phyloP scores from a whole-genome alignment of 2,113 vertebrate species.

The Gopherus flavomarginatus region DNA sequence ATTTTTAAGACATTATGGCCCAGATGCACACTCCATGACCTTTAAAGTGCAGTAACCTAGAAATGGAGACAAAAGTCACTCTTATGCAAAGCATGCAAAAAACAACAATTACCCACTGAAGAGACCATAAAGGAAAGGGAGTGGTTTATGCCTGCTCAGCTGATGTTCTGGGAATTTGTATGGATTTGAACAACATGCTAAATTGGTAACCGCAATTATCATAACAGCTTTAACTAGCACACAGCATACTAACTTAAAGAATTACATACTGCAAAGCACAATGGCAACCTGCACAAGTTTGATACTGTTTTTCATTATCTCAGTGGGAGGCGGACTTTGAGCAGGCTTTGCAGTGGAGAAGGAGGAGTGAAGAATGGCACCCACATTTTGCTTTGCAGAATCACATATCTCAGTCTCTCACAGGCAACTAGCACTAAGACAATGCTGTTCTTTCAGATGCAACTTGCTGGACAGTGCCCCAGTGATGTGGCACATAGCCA shows the following conservation, averaged over 20 bases:
- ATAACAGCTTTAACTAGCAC: not conserved
- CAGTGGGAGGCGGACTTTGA: not conserved
- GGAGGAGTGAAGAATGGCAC: not conserved
- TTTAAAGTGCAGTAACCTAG: not conserved
- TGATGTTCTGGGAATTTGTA: not conserved
- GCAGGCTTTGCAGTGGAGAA: not conserved
- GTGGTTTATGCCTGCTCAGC: not conserved
- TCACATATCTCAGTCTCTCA: not conserved
- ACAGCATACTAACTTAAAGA: not conserved
- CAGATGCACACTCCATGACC: rapidly evolving
- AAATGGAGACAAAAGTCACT: not conserved
- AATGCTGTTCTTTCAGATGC: not conserved
- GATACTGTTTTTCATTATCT: not conserved
- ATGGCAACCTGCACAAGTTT: not conserved
- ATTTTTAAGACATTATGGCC: not conserved
- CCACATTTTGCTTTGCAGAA: not conserved
- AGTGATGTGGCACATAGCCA: not conserved
- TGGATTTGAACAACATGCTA: not conserved
- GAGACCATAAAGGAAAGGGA: not conserved
- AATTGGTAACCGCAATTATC: not conserved
- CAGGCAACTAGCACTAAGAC: not conserved
- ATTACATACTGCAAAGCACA: not conserved
- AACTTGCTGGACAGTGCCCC: not conserved
- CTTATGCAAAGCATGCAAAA: not conserved
- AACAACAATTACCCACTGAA: not conserved